A percentile compares a stretch with the other conserved stretches of the same genome.
Evolutionary conservation across 2,113 vertebrate species (phyloP).

Genomic region (Prietella phreatophila): DNA sequence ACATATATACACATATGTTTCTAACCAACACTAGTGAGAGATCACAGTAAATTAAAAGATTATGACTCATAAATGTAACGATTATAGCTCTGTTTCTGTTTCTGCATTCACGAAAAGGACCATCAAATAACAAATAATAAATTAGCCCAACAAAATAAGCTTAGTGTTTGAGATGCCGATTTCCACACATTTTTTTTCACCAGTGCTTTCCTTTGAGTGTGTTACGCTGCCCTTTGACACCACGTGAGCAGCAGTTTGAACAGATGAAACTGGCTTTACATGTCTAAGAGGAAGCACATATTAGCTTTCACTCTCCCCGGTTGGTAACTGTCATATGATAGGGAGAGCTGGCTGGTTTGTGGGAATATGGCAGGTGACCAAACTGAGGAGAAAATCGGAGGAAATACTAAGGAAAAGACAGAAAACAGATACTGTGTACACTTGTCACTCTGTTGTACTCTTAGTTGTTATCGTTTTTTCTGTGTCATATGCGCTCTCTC

Average conservation of each 20-base stretch:
- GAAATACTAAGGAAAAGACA: not conserved
- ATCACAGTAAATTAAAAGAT: not conserved
- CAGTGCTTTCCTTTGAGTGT: not conserved
- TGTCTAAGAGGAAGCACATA: not conserved
- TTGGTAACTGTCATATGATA: not conserved
- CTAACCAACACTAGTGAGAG: not conserved
- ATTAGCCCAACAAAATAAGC: not conserved
- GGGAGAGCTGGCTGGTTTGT: not conserved
- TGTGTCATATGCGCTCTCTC: not conserved
- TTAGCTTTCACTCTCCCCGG: not conserved
- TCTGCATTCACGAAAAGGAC: not conserved
- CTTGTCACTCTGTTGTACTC: not conserved
- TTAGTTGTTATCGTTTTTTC: not conserved
- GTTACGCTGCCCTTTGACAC: not conserved
- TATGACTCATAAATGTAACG: no score
- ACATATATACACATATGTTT: not conserved
- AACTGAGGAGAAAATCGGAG: not conserved
- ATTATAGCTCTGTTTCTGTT: not conserved
- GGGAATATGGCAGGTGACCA: not conserved
- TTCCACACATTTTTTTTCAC: not conserved
- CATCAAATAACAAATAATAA: not conserved
- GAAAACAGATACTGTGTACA: slow-evolving; percentile 18
- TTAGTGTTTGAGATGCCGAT: not conserved
- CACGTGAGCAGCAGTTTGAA: not conserved
- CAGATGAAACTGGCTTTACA: not conserved